phyloP scores from a whole-genome alignment of 1,140 invertebrate genomes.

The Protaetia brevitarsis region DNA sequence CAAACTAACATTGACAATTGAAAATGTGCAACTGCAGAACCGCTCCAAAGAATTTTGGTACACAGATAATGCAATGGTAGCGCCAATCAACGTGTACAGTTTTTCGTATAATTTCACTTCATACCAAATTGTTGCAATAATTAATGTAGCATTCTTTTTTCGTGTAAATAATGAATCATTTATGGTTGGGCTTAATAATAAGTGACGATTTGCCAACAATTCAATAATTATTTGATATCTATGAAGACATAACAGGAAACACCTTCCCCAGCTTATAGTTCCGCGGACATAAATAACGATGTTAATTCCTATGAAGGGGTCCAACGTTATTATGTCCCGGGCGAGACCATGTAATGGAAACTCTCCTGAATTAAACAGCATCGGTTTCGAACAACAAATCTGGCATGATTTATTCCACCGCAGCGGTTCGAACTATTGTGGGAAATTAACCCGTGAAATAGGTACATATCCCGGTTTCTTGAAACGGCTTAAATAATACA shows the following conservation, averaged over 20 bases:
- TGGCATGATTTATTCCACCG: constrained; percentile 7
- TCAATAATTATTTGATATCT: no score
- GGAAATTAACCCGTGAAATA: constrained; percentile 13
- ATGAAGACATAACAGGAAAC: not conserved
- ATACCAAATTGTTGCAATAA: no score
- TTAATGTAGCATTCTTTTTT: no score
- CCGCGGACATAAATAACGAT: not conserved
- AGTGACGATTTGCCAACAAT: no score
- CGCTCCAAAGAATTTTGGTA: no score
- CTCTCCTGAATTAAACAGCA: constrained; percentile 9
- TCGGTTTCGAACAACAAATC: constrained; percentile 11
- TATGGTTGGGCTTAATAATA: no score
- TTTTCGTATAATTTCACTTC: no score
- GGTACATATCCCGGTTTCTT: constrained; percentile 10
- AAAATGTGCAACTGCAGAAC: no score
- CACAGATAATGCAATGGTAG: no score
- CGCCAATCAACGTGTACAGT: no score
- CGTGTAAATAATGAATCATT: no score
- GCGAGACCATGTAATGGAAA: not conserved
- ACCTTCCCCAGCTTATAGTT: not conserved
- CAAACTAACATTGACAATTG: no score
- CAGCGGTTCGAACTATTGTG: constrained; percentile 13
- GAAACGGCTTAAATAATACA: constrained; percentile 14
- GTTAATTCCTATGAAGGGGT: not conserved
- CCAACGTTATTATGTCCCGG: not conserved